Evolutionary conservation across 2,888 invertebrate genomes (phyloP).

Genomic region (Tanytarsus gracilentus): DNA sequence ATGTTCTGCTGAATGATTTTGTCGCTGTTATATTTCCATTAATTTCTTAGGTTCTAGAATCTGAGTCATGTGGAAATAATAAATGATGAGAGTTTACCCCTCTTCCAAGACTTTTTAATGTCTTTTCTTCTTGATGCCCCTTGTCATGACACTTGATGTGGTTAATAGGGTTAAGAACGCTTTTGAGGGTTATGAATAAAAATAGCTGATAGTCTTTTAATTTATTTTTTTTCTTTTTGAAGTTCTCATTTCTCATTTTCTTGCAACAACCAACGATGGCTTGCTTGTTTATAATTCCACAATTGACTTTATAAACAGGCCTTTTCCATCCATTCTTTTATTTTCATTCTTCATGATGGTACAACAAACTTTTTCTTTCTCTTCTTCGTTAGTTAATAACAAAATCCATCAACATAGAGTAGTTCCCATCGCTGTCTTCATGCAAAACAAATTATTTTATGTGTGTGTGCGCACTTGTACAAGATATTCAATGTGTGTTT

Average conservation of each 20-base stretch:
- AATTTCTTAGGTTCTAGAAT: background rate
- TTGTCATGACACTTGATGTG: slow-evolving; percentile 1
- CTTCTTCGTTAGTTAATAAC: no score
- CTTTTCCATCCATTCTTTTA: no score
- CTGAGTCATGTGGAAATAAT: slow-evolving; percentile 29
- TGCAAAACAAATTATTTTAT: slow-evolving; percentile 25
- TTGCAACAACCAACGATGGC: background rate
- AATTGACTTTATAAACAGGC: slow-evolving; percentile 27
- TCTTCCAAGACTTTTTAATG: background rate
- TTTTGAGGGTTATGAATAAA: background rate
- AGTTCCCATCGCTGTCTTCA: slow-evolving; percentile 25
- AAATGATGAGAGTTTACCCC: slow-evolving; percentile 24
- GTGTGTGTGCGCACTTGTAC: background rate
- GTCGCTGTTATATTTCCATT: slow-evolving; percentile 2
- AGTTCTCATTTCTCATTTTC: no score
- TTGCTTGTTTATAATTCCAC: slow-evolving; percentile 26
- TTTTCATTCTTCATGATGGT: no score
- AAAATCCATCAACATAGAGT: slow-evolving; percentile 15
- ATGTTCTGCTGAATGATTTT: background rate
- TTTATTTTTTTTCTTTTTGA: background rate
- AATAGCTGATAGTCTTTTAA: background rate
- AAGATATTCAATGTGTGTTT: slow-evolving; percentile 3
- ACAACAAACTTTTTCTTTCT: no score
- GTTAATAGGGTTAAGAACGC: background rate
- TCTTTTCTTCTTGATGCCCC: background rate